A percentile compares a stretch with the other conserved stretches of the same genome.
Conservation (phyloP, 2,797 vertebrate species). For the Protosalanx chinensis region DNA sequence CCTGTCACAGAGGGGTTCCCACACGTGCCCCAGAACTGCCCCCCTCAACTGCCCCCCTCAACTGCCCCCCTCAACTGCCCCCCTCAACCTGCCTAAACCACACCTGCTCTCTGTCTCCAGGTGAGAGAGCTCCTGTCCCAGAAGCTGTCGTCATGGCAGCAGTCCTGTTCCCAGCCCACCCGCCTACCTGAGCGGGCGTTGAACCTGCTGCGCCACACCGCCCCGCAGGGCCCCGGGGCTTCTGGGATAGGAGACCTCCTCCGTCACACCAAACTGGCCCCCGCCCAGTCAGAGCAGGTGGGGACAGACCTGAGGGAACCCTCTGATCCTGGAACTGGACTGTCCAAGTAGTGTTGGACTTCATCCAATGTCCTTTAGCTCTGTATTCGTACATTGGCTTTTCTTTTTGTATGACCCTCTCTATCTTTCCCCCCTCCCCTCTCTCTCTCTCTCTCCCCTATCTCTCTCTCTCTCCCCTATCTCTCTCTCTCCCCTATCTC, state of each 20-base stretch:
- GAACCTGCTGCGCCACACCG: conserved; percentile 79
- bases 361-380: too few species aligned
- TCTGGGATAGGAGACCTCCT: conserved; percentile 75
- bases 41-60: too few species aligned
- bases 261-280: conserved; percentile 71
- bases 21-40: too few species aligned
- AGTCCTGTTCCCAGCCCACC: conserved; percentile 79
- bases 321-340: too few species aligned
- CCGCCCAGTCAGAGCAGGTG: conserved; percentile 70
- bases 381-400: not conserved
- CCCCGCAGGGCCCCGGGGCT: conserved; percentile 71
- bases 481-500: conserved; percentile 2
- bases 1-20: too few species aligned
- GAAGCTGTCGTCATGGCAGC: conserved; percentile 82
- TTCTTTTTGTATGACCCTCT: not conserved
- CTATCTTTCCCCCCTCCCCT: not conserved
- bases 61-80: too few species aligned
- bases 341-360: too few species aligned
- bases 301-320: not conserved
- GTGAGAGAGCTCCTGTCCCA: conserved; percentile 81
- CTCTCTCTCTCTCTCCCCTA: not conserved
- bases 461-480: not conserved
- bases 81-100: not conserved
- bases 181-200: conserved; percentile 80
- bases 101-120: conserved; percentile 49